Evolutionary conservation across 2,113 vertebrate genomes (phyloP).

Genomic region (Archocentrus centrarchus): DNA sequence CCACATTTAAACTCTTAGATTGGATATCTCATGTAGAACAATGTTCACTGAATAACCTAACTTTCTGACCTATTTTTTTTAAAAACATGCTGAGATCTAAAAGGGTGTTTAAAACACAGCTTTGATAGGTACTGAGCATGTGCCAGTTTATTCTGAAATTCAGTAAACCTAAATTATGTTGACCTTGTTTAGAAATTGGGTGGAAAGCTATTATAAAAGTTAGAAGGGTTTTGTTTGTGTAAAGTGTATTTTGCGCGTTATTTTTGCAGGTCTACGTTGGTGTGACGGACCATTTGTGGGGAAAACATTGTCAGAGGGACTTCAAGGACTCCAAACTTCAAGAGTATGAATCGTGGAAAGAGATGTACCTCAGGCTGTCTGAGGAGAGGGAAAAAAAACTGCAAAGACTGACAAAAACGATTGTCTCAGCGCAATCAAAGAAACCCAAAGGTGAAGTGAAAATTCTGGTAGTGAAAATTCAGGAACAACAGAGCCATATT

Average conservation of each 20-base stretch:
- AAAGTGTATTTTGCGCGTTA: not conserved
- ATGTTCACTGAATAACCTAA: not conserved
- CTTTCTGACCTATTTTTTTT: not conserved
- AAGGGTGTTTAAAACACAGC: not conserved
- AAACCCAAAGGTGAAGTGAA: conserved; percentile 85
- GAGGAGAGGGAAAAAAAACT: conserved; percentile 87
- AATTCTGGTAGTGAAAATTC: not conserved
- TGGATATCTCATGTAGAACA: not conserved
- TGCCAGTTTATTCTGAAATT: not conserved
- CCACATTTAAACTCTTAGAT: not conserved
- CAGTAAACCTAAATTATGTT: not conserved
- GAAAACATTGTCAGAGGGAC: conserved; percentile 86
- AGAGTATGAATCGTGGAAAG: conserved; percentile 89
- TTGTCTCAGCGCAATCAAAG: conserved; percentile 84
- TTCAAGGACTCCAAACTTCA: conserved; percentile 82
- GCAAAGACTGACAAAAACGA: conserved; percentile 84
- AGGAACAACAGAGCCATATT: not conserved
- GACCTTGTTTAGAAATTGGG: not conserved
- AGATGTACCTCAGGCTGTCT: conserved; percentile 86
- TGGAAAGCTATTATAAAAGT: not conserved
- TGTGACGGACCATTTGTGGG: conserved; percentile 86
- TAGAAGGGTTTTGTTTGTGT: not conserved
- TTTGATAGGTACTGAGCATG: not conserved
- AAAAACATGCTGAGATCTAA: not conserved
- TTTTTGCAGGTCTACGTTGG: conserved; percentile 79